Base-by-base conservation (phyloP, 2,113 vertebrate genomes). In the Nyctibius bracteatus region DNA sequence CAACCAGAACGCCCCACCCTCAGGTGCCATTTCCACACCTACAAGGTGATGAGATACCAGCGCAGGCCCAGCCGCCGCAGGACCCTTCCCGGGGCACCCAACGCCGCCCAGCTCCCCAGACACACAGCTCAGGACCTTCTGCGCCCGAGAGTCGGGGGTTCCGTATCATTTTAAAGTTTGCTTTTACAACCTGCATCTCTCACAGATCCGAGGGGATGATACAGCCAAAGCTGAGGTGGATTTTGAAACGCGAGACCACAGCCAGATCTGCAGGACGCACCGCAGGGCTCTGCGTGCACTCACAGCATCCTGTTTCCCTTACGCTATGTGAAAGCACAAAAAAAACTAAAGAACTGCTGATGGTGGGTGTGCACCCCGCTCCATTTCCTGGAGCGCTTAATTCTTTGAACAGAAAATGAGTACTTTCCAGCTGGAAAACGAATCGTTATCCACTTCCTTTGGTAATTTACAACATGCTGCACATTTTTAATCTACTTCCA, bases 351-450 rank as follows among this genome's bases (percentile, higher is more conserved):
- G 68, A 90, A 21, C 51, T 67, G 89, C 75, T 92, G 86, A 7
- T 47, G 19, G 30, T 47, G 95, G 94, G 93, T 83, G 92, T 91
- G 95, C 79, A 81, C 71, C 35, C 52, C 2, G 0, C 91, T 81
- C 68, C 35, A 6, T 6, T 94, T 95, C 94, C 95, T 94, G 90
- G 13, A 70, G 8, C 88, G 18, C 70, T 65, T 70, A 61, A 75
- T 71, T 71, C 77, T 89, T 24, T 70, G 75, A 75, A 62, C 92
- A 94, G 58, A 94, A 85, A 83, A 78, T 0, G 30, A 90, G 78
- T 5, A 44, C 72, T 74, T 83, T 68, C 90, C 95, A 93, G 88
- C 73, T 94, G 92, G 91, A 81, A 96, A 93, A 86, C 19, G 83
- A 85, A 91, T 89, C 77, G 75, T 62, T 20, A 17, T 46, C 68